Evolutionary conservation across 1,140 invertebrate genomes (phyloP), one percentile per base, ranked within the genome.

Genomic region (Chironomus striatipennis): DNA sequence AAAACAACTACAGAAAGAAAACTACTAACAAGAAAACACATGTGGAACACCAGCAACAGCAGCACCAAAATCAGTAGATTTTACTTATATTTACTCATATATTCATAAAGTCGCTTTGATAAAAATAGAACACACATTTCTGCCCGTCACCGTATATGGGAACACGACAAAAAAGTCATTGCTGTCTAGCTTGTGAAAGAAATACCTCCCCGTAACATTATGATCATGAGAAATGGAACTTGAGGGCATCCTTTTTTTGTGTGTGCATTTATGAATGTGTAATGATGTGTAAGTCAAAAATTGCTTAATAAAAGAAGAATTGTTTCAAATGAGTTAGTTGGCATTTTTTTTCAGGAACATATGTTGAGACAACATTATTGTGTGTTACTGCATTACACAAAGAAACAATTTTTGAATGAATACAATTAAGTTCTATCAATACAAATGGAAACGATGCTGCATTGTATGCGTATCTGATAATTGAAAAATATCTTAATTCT

Each of bases 71-170:
- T 34, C 24, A 34, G 24, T 34, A 57, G 47, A 57, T 57, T 57
- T 57, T 57, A 57, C 47, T 57, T n/a, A 57, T 57, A n/a, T 57
- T 57, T n/a, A n/a, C 47, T n/a, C n/a, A 70, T 9, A 70, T 70
- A 70, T 18, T 70, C 65, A 70, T 70, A 70, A 57, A 70, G 65
- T 18, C 17, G 65, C 65, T 70, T 70, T 70, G 65, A 20, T 70
- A 70, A 70, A 70, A 70, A 70, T 70, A 70, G 65, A 70, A 70
- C 5, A 70, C 20, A 70, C 64, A 67, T 20, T 18, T 67, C 18
- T 70, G 65, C 20, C 65, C 65, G 65, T 7, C 17, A 70, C 65
- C 65, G 65, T 70, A 70, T 70, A 70, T 20, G 65, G 65, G 65
- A 70, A 70, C 65, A 10, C 6, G 24, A 34, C 47, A 57, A 5